Evolutionary conservation across 2,888 invertebrate species (phyloP), one percentile per base, ranked within the genome.

Genomic region (Vannuccia rotundouncinata): DNA sequence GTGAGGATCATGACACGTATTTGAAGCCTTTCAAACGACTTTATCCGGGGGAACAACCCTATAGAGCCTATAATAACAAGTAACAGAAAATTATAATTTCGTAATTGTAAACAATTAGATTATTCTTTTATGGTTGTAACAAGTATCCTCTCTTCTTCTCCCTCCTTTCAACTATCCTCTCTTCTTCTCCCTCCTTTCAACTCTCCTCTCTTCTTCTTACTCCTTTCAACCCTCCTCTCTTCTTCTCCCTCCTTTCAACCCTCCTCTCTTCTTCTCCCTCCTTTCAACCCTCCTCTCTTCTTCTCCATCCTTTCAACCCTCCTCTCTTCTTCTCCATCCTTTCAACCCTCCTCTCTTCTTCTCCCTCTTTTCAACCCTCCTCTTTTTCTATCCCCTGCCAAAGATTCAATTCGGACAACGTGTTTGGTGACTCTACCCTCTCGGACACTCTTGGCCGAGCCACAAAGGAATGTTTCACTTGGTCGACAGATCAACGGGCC

Each of bases 391-490:
- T 45, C 17, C 45, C 17, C 45, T 45, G 17, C 45, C 45, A 84
- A 75, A 81, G 82, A 10, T 31, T 82, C 0, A 82, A 83, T 30
- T 82, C 81, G 45, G 83, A 83, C 66, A 83, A 83, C 27, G 66
- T 66, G 17, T 86, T 83, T 83, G 88, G 88, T 17, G 84, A 85
- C 25, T 86, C 86, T 0, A 87, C 87, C 2, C 87, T 87, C 29
- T 87, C 87, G 81, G 84, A 85, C 82, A 86, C 86, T 81, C 85
- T 84, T 80, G 88, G 88, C 60, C 83, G 82, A 17, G 77, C 82
- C 30, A 83, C 84, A 1, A 83, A 84, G 79, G 84, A 84, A 74
- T 84, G 86, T 0, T 81, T 88, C 79, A 84, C 85, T 80, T 87
- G 87, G 87, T 78, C 85, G 30, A 84, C 85, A 76, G 85, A 86